Percentiles rank a stretch among this genome's conserved stretches.
Conservation (phyloP, 1,140 invertebrate genomes). For the Drosophila ironensis region DNA sequence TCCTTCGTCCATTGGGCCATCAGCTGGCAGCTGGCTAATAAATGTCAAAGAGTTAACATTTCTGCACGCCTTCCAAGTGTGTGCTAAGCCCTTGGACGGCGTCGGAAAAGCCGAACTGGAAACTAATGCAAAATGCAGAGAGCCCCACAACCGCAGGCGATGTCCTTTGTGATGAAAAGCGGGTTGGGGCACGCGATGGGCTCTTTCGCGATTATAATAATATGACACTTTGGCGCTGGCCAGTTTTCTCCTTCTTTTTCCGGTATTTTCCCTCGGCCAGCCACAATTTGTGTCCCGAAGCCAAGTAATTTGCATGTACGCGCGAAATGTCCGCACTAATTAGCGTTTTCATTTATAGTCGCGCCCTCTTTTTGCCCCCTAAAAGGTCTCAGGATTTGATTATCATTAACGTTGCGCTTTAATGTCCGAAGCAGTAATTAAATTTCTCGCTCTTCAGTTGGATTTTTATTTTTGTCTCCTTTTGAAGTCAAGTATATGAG, state of each 20-base stretch:
- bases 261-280: constrained; percentile 1
- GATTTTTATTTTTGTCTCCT: constrained; percentile 28
- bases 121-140: constrained; percentile 35
- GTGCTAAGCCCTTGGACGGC: constrained; percentile 53
- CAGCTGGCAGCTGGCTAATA: constrained; percentile 67
- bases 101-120: constrained; percentile 13
- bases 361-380: not conserved
- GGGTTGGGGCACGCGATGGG: not conserved
- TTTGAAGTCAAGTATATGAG: constrained; percentile 19
- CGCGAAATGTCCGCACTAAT: constrained; percentile 72
- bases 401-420: constrained; percentile 59
- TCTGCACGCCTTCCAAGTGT: constrained; percentile 61
- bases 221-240: constrained; percentile 56
- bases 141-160: constrained; percentile 9
- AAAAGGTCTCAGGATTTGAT: constrained; percentile 48
- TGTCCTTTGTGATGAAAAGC: constrained; percentile 30
- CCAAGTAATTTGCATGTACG: constrained; percentile 76
- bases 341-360: constrained; percentile 66
- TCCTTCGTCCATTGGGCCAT: constrained; percentile 38
- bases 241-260: constrained; percentile 15
- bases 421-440: constrained; percentile 51
- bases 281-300: constrained; percentile 63
- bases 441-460: constrained; percentile 35
- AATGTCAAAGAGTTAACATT: constrained; percentile 77
- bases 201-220: constrained; percentile 67